These are phyloP conservation scores for Orgyia antiqua DNA, from an alignment of 2,888 invertebrate genomes.

Conservation along the genomic window DNA sequence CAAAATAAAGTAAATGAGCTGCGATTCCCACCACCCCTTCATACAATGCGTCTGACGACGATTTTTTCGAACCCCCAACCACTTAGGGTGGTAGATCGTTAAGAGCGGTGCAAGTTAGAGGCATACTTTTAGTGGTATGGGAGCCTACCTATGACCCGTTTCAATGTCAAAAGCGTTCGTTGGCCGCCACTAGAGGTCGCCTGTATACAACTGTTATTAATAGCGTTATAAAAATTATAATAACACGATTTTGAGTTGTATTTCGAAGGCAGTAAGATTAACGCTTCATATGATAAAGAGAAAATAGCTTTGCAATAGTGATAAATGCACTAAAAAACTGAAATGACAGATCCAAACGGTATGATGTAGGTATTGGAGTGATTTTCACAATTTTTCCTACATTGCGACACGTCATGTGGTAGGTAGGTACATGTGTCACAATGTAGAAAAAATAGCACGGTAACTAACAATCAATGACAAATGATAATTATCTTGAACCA, in stretches of 20 bases:
- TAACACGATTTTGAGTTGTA: too few relatives aligned
- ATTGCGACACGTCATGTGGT: too few relatives aligned
- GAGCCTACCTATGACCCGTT: constrained; percentile 48
- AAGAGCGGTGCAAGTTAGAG: constrained; percentile 39
- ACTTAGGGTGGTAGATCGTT: constrained; percentile 28
- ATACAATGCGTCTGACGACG: constrained; percentile 31
- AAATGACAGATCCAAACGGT: constrained; percentile 32
- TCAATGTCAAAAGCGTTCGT: constrained; percentile 70
- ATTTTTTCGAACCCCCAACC: constrained; percentile 22
- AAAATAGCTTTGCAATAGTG: background rate
- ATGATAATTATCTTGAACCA: too few relatives aligned
- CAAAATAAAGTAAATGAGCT: constrained; percentile 19
- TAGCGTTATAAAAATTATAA: constrained; percentile 1
- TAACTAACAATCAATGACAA: too few relatives aligned
- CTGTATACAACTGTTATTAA: constrained; percentile 26
- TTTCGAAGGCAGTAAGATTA: too few relatives aligned
- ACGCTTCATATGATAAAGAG: too few relatives aligned
- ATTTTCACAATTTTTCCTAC: too few relatives aligned
- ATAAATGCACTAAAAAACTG: constrained; percentile 38
- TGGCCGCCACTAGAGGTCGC: constrained; percentile 65
- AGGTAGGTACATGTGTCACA: too few relatives aligned
- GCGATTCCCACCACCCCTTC: constrained; percentile 16
- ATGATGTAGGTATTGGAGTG: constrained; percentile 32
- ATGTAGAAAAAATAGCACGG: too few relatives aligned
- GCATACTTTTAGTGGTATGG: constrained; percentile 45